A percentile compares a stretch with the other conserved stretches of the same genome.
These are phyloP conservation scores for Porites australiensis DNA, from an alignment of 64 coral and sea anemone genomes.

Conservation along the genomic window DNA sequence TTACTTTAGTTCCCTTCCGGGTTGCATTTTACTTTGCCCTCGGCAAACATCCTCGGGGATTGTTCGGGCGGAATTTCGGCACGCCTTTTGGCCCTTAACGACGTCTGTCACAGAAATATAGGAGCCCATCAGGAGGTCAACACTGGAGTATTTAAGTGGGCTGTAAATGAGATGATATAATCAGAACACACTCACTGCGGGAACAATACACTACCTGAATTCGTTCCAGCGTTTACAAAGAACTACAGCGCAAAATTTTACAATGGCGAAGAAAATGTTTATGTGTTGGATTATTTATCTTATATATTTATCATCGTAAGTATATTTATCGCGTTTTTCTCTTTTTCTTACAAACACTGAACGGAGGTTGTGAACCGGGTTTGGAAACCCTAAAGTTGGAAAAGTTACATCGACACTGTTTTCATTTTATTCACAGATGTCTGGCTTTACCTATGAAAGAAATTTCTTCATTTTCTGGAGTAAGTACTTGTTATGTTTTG, in stretches of 20 bases:
- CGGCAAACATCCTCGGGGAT: not conserved
- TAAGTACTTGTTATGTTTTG: not conserved
- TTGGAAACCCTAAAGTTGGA: not conserved
- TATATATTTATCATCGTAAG: constrained; percentile 27
- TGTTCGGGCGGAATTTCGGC: not conserved
- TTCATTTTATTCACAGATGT: constrained; percentile 27
- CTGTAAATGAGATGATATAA: constrained; percentile 14
- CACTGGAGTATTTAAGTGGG: not conserved
- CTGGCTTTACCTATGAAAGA: not conserved
- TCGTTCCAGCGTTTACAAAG: not conserved
- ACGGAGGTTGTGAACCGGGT: too few species aligned
- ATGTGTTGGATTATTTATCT: not conserved
- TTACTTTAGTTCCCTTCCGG: not conserved
- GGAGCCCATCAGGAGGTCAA: not conserved
- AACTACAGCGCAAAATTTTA: not conserved
- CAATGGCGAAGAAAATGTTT: constrained; percentile 1
- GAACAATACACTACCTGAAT: constrained; percentile 2
- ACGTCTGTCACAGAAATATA: not conserved
- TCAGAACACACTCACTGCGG: constrained; percentile 14
- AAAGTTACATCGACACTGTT: not conserved
- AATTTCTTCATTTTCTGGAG: not conserved
- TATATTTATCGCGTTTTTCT: not conserved
- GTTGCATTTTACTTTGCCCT: not conserved
- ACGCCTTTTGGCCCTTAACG: not conserved
- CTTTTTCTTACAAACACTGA: not conserved